Conservation (phyloP, 2,888 invertebrate genomes). For the Watsonalla binaria region DNA sequence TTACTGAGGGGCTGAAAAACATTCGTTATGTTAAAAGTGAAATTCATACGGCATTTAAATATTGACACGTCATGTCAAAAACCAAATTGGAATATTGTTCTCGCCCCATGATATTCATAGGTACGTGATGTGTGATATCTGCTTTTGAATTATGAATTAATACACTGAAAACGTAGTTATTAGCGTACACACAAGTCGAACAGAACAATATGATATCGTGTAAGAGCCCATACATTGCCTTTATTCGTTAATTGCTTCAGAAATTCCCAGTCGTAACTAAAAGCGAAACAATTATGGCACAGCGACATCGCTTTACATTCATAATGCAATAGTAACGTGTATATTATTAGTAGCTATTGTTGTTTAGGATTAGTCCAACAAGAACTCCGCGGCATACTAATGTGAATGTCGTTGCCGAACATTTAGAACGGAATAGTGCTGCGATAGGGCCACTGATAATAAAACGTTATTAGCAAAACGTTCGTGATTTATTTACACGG, state of each 20-base stretch:
- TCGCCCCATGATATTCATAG: too few relatives aligned
- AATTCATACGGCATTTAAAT: too few relatives aligned
- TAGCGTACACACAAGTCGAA: not conserved
- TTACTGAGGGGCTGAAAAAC: not conserved
- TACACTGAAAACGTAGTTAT: too few relatives aligned
- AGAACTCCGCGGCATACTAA: slow-evolving; percentile 32
- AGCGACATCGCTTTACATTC: slow-evolving; percentile 1
- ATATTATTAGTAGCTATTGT: slow-evolving; percentile 13
- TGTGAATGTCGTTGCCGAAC: slow-evolving; percentile 24
- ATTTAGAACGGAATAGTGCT: slow-evolving; percentile 25
- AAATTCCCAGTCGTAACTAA: not conserved
- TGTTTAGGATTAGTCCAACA: slow-evolving; percentile 29
- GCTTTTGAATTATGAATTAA: too few relatives aligned
- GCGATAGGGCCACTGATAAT: slow-evolving; percentile 22
- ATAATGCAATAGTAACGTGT: slow-evolving; percentile 2
- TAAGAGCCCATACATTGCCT: not conserved
- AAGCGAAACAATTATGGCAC: not conserved
- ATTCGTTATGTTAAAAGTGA: too few relatives aligned
- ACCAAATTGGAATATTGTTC: too few relatives aligned
- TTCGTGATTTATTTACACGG: slow-evolving; percentile 31
- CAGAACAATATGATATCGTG: not conserved
- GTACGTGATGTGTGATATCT: too few relatives aligned
- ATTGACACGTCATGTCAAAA: too few relatives aligned
- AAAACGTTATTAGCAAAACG: slow-evolving; percentile 38
- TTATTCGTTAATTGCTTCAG: not conserved